Conservation (phyloP, 2,888 invertebrate species). For the Synanthedon andrenaeformis region DNA sequence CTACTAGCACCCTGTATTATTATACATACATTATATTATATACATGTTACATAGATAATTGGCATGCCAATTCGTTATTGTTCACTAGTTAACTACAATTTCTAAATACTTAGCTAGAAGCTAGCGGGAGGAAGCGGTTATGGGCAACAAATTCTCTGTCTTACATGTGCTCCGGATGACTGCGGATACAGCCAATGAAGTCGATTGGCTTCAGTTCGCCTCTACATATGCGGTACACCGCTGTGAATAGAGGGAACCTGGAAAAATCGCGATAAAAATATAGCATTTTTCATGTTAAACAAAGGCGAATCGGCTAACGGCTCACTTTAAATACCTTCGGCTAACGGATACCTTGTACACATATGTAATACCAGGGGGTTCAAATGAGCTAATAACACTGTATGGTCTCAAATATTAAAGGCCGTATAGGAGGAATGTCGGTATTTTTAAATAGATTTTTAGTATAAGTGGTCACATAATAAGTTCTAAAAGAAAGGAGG, state of each 20-base stretch:
- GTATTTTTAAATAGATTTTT: too few relatives aligned
- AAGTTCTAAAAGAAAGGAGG: too few relatives aligned
- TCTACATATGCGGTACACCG: conserved; percentile 93
- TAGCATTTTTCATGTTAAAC: too few relatives aligned
- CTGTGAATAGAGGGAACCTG: conserved; percentile 96
- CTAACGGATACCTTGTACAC: too few relatives aligned
- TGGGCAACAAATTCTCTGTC: conserved; percentile 31
- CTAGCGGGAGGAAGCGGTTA: conserved; percentile 29
- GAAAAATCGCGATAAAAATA: conserved; percentile 18
- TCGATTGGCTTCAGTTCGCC: conserved; percentile 82
- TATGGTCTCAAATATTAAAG: too few relatives aligned
- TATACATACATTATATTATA: conserved; percentile 31
- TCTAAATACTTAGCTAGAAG: conserved; percentile 9
- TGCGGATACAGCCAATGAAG: conserved; percentile 92
- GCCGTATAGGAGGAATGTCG: too few relatives aligned
- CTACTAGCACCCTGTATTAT: conserved; percentile 59
- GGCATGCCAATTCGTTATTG: conserved; percentile 1
- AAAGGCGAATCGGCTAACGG: too few relatives aligned
- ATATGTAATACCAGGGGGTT: too few relatives aligned
- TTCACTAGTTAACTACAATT: background rate
- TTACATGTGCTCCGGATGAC: conserved; percentile 98
- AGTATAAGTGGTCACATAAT: too few relatives aligned
- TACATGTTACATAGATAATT: conserved; percentile 18
- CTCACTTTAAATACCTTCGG: too few relatives aligned
- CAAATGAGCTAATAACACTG: too few relatives aligned